These are phyloP conservation scores for Zosterops pallidus DNA, from an alignment of 2,113 vertebrate species.

Conservation along the genomic window DNA sequence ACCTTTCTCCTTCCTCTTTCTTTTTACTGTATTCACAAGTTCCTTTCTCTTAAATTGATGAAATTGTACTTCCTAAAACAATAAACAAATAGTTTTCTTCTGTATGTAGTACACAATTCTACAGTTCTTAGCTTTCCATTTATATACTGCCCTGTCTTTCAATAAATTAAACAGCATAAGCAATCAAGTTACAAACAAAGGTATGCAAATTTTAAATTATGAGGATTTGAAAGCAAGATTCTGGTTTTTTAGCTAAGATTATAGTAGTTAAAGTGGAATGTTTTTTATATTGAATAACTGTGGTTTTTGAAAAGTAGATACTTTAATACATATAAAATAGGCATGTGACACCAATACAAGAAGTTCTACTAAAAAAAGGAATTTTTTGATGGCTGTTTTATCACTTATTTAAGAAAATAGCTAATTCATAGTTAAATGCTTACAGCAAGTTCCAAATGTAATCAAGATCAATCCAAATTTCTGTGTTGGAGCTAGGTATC, in stretches of 20 bases:
- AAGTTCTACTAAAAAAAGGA: neutral
- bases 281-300: neutral
- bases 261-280: neutral
- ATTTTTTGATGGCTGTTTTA: neutral
- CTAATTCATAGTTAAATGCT: neutral
- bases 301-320: neutral
- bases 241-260: neutral
- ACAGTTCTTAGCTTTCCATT: neutral
- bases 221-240: neutral
- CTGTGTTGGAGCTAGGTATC: neutral
- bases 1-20: neutral
- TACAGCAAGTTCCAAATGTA: neutral
- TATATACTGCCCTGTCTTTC: neutral
- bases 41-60: neutral
- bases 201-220: neutral
- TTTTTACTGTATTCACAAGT: neutral
- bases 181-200: neutral
- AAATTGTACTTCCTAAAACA: neutral
- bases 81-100: neutral
- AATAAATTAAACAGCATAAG: neutral
- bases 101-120: neutral
- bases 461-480: neutral
- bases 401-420: neutral
- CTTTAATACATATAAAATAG: neutral
- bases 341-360: neutral